These are phyloP conservation scores for Drymonia ruficornis DNA, from an alignment of 2,888 invertebrate genomes.

Conservation along the genomic window DNA sequence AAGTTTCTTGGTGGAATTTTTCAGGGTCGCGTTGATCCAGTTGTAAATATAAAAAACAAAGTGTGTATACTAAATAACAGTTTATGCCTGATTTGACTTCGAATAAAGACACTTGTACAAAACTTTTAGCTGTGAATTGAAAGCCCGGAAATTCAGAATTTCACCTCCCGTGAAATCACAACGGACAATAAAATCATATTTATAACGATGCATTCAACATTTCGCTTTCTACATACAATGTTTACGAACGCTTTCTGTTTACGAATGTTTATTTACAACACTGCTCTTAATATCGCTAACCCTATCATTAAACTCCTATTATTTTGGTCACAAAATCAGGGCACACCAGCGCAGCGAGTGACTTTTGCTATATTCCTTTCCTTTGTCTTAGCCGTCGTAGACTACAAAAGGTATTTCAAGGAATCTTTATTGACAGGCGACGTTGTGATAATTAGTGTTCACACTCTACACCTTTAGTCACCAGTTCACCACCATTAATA, in stretches of 20 bases:
- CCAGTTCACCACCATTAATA: constrained; percentile 32
- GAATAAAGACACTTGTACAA: too few relatives aligned
- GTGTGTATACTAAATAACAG: too few relatives aligned
- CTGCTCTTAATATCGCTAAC: constrained; percentile 42
- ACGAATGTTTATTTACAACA: constrained; percentile 48
- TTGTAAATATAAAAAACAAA: too few relatives aligned
- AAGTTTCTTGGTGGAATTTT: too few relatives aligned
- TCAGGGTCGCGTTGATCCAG: too few relatives aligned
- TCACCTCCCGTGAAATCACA: constrained; percentile 5
- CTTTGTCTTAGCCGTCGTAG: constrained; percentile 13
- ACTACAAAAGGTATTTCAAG: constrained; percentile 14
- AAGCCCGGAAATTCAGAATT: too few relatives aligned
- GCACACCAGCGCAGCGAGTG: constrained; percentile 17
- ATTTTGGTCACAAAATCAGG: constrained; percentile 46
- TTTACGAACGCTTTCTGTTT: constrained; percentile 58
- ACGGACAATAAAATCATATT: constrained; percentile 17
- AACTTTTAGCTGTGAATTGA: too few relatives aligned
- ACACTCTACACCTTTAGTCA: constrained; percentile 3
- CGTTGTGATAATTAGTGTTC: neutral
- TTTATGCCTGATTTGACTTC: too few relatives aligned
- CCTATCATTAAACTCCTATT: constrained; percentile 53
- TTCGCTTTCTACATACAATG: constrained; percentile 43
- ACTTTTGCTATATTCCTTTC: constrained; percentile 8
- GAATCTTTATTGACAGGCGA: neutral
- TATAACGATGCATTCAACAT: constrained; percentile 29